These are phyloP conservation scores for Eristalis pertinax DNA, from an alignment of 2,888 invertebrate species.

Conservation along the genomic window DNA sequence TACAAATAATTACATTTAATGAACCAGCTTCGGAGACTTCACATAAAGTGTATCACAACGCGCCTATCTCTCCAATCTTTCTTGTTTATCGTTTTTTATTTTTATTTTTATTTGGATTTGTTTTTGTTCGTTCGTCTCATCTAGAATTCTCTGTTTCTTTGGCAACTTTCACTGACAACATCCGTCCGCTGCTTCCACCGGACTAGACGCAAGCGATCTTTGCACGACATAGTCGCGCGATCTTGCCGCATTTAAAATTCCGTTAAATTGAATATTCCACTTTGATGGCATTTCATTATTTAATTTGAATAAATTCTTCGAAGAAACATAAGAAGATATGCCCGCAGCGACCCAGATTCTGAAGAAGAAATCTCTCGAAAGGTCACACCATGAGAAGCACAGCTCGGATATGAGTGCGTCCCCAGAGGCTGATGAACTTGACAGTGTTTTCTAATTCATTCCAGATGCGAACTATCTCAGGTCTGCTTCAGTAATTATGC, in stretches of 20 bases:
- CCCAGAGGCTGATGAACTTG: slow-evolving; percentile 3
- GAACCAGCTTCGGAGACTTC: slow-evolving; percentile 2
- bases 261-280: slow-evolving; percentile 38
- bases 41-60: neutral
- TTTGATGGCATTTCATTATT: slow-evolving; percentile 14
- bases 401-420: neutral
- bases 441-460: slow-evolving; percentile 9
- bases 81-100: neutral
- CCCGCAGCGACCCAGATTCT: slow-evolving; percentile 19
- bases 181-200: neutral
- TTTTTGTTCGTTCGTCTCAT: neutral
- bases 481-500: neutral
- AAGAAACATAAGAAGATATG: neutral
- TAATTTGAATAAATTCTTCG: slow-evolving; percentile 43
- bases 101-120: neutral
- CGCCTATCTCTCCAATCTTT: slow-evolving; percentile 13
- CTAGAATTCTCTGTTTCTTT: slow-evolving; percentile 32
- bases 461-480: neutral
- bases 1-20: slow-evolving; percentile 40
- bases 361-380: slow-evolving; percentile 25
- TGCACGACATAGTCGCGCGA: slow-evolving; percentile 27
- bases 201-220: slow-evolving; percentile 12
- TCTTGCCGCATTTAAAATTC: slow-evolving; percentile 30
- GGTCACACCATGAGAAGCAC: slow-evolving; percentile 11
- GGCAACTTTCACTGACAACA: slow-evolving; percentile 41